phyloP scores from a whole-genome alignment of 2,113 vertebrate species.

The Terrapene triunguis region DNA sequence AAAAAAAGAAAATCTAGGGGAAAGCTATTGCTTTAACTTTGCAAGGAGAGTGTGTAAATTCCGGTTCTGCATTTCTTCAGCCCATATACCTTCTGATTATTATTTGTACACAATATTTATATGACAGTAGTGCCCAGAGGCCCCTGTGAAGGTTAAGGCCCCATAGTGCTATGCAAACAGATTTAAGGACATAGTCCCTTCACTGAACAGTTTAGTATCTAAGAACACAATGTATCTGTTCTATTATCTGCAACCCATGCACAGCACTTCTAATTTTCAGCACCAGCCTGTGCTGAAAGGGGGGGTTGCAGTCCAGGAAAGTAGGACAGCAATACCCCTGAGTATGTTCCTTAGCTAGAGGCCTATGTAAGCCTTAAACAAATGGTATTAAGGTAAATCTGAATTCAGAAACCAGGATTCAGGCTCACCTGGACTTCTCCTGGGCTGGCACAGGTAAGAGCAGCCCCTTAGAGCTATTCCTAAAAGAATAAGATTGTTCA shows the following conservation, averaged over 20 bases:
- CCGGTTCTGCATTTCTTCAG: rapidly evolving
- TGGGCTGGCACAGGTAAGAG: rapidly evolving
- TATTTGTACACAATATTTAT: background rate
- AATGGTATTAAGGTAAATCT: background rate
- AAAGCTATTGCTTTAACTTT: background rate
- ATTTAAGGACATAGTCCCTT: background rate
- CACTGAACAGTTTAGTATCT: background rate
- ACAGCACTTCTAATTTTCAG: rapidly evolving
- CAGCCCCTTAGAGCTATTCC: background rate
- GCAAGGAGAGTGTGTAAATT: background rate
- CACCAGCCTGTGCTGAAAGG: background rate
- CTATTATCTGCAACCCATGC: background rate
- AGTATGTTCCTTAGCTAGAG: background rate
- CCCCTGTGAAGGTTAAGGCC: background rate
- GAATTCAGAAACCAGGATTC: rapidly evolving
- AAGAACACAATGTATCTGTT: background rate
- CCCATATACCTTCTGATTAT: background rate
- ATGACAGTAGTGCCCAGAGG: background rate
- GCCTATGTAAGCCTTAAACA: rapidly evolving
- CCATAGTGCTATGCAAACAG: background rate
- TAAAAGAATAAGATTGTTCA: background rate
- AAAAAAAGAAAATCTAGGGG: background rate
- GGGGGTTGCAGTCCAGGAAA: background rate
- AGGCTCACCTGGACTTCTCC: rapidly evolving
- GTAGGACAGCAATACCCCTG: background rate